These are phyloP conservation scores for Rhodeus uyekii DNA, from an alignment of 2,797 vertebrate species.

Conservation along the genomic window DNA sequence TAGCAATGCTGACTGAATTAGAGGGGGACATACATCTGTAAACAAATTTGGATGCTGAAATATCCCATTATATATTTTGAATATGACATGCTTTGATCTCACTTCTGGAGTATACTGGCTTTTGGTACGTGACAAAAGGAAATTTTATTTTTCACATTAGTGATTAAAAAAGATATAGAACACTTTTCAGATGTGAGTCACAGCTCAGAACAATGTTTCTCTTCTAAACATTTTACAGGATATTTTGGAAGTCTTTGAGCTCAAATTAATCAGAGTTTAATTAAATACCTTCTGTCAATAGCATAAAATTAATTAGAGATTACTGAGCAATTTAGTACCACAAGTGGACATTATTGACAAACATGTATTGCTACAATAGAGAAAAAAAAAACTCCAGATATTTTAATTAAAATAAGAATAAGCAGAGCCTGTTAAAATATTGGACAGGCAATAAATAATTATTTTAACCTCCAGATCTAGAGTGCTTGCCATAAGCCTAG, in stretches of 20 bases:
- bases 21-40: not conserved
- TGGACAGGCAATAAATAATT: not conserved
- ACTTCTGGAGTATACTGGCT: not conserved
- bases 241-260: conserved; percentile 8
- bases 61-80: conserved; percentile 13
- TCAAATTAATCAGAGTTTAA: conserved; percentile 47
- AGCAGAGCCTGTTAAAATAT: conserved; percentile 10
- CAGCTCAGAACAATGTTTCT: not conserved
- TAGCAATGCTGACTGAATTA: conserved; percentile 23
- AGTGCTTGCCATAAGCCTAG: not conserved
- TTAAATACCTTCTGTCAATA: conserved; percentile 53
- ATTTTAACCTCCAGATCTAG: conserved; percentile 7
- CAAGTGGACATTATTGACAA: conserved; percentile 51
- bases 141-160: not conserved
- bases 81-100: conserved; percentile 4
- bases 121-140: not conserved
- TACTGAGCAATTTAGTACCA: conserved; percentile 42
- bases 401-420: conserved; percentile 51
- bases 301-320: conserved; percentile 52
- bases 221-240: conserved; percentile 2
- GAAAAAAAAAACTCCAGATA: conserved; percentile 20
- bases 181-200: conserved; percentile 1
- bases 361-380: conserved; percentile 32
- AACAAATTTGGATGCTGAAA: conserved; percentile 8
- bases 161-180: not conserved